Base-by-base conservation (phyloP, 2,888 invertebrate genomes). In the Cantharis rufa region DNA sequence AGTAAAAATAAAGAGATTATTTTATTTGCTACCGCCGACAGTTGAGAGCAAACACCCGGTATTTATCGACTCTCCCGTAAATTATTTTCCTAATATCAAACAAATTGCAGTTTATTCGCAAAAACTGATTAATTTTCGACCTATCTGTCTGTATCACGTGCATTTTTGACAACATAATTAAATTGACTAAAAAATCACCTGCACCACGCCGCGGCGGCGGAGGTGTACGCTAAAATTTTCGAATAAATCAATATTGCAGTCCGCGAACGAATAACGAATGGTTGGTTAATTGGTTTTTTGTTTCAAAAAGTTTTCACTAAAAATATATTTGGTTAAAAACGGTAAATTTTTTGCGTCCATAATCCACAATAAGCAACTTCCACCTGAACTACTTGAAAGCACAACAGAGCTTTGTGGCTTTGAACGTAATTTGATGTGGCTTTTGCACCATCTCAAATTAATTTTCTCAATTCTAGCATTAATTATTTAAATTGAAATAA, bases 331-430 rank as follows among this genome's bases (percentile, higher is more conserved):
- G 48, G 48, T 48, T 48, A 48, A 48, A 64, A 75, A 71, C 70
- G 75, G 71, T 75, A 66, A 71, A 75, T 66, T 70, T 48, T 75
- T 75, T 75, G 70, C 71, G 68, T 69, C 62, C 71, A 15, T 66
- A 71, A 74, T 74, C 70, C 70, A 61, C 70, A 71, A 66, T 70
- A 66, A 74, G 70, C 74, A 64, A 64, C 75, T 71, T 74, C 64
- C 64, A 66, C 64, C 64, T 75, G 64, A 68, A 69, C 69, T 69
- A 69, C 69, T 73, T 69, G 27, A 61, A 10, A 62, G 73, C 61
- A 63, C 61, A 62, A 62, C 73, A 63, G 18, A 21, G 73, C 24
- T 18, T 48, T 66, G 64, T 21, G 64, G 64, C 64, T 66, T 73
- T 73, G 15, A 24, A 69, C 69, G 68, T 69, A 62, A 48, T 73